Evolutionary conservation across 2,888 invertebrate genomes (phyloP), one percentile per base, ranked within the genome.

Genomic region (Tuberolachnus salignus): DNA sequence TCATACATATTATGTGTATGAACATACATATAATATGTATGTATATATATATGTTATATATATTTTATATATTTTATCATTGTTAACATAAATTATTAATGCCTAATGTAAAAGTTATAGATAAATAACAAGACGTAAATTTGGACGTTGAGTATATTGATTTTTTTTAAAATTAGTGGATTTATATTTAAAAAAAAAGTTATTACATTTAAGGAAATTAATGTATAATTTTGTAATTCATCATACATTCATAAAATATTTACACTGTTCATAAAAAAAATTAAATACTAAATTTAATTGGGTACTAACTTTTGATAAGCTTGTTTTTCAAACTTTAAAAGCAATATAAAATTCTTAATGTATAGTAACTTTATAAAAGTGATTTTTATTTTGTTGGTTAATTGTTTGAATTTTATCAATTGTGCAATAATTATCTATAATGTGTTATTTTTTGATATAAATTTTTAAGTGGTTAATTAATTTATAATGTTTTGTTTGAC

Each of bases 61-160:
- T 73, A 26, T 63, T 72, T 42, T 57, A 57, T 75, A 67, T 67
- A 26, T 78, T 49, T 78, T 67, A 61, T 78, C 78, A 34, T 69
- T 78, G 78, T 78, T 78, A 75, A 75, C 75, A 66, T 57, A 59
- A 66, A 74, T 11, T 74, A 66, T 55, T 74, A 23, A 66, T 46
- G n/a, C 42, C 42, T 8, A 53, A 51, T 53, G n/a, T 73, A 13
- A 53, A 51, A 64, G n/a, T 73, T 72, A 72, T 61, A 72, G 49
- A 72, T 72, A 51, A 34, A 61, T 72, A 72, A 61, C 34, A n/a
- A 26, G 49, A 61, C n/a, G 16, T 19, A 16, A 46, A 59, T 13
- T 21, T 13, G n/a, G n/a, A 57, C 57, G 13, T n/a, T 8, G 6
- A 42, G 21, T 70, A 57, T 55, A 57, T 70, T 70, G 21, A 57